These are phyloP conservation scores for Neoascia interrupta DNA, from an alignment of 2,888 invertebrate species.

Conservation along the genomic window DNA sequence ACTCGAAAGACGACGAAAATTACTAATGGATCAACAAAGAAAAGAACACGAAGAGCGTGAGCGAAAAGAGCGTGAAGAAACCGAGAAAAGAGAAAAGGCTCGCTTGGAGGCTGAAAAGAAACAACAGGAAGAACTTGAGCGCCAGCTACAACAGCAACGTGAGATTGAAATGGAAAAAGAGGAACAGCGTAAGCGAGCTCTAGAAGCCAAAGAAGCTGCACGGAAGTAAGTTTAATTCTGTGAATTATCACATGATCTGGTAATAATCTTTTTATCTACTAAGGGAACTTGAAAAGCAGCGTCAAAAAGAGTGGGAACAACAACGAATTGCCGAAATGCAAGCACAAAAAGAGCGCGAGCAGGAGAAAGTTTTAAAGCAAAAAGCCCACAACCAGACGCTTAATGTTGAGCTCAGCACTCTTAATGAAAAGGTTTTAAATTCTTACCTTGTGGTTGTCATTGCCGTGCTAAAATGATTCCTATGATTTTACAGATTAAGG, in stretches of 20 bases:
- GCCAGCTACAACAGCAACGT: conserved; percentile 88
- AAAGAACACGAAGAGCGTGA: conserved; percentile 96
- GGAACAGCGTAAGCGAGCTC: conserved; percentile 88
- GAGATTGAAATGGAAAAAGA: conserved; percentile 88
- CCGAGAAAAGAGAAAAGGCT: conserved; percentile 90
- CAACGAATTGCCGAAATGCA: conserved; percentile 92
- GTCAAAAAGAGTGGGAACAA: conserved; percentile 97
- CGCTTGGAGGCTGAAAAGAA: conserved; percentile 87
- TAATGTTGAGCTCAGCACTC: conserved; percentile 87
- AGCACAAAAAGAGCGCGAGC: conserved; percentile 90
- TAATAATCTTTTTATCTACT: conserved; percentile 19
- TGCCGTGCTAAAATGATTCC: background rate
- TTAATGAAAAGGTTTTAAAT: conserved; percentile 77
- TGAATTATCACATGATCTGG: background rate
- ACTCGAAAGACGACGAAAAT: conserved; percentile 92
- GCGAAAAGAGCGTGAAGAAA: conserved; percentile 94
- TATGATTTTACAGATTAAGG: conserved; percentile 82
- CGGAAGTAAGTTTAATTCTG: conserved; percentile 79
- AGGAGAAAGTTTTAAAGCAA: conserved; percentile 89
- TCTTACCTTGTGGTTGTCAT: no score
- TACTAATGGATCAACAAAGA: conserved; percentile 92
- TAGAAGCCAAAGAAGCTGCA: conserved; percentile 90
- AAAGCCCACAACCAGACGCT: conserved; percentile 93
- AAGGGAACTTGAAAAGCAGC: conserved; percentile 95
- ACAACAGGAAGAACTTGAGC: conserved; percentile 92